Base-by-base conservation (phyloP, 1,140 invertebrate species). In the Globodera ellingtonae region DNA sequence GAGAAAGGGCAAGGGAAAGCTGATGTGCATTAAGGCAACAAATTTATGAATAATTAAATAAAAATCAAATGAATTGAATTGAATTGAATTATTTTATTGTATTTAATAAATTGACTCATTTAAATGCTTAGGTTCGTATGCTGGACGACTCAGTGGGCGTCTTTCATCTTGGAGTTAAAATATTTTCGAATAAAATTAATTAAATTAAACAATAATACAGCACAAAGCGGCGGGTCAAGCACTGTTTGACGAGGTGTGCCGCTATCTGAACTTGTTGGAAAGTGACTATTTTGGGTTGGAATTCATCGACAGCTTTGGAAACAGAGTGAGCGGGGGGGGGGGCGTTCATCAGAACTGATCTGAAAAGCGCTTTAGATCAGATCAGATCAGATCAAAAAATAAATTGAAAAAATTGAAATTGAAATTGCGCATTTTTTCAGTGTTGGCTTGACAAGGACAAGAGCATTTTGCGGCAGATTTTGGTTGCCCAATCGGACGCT, bases 361-460 rank as follows among this genome's bases (percentile, higher is more conserved):
- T 35, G 35, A 35, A 24, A 35, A 0, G 35, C 35, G 35, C 35
- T 35, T 35, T 2, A 35, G 35, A 35, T 35, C 35, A 35, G 35
- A 35, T 35, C 35, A 24, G 24, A 24, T 24, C 24, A 24, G n/a
- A n/a, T n/a, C n/a, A 24, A 24, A 24, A 24, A 24, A 24, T 24
- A 24, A 24, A 24, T 24, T 24, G 24, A 24, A 35, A 69, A 35
- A 10, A 80, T 44, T 35, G 10, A 46, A 46, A 79, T 48, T 35
- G 3, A 35, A 35, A 35, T 35, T 3, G 35, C 2, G 35, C 35
- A 35, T 35, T 3, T 70, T 87, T 90, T 69, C 84, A 93, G 95
- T 98, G 95, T 91, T 99, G 97, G 97, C 90, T 99, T 87, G 97
- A 99, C 91, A 92, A 96, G 84, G 96, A 98, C 89, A 99, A 99